phyloP scores from a whole-genome alignment of 37 sponge, comb jelly and placozoan species.

The Beroe forskalii region DNA sequence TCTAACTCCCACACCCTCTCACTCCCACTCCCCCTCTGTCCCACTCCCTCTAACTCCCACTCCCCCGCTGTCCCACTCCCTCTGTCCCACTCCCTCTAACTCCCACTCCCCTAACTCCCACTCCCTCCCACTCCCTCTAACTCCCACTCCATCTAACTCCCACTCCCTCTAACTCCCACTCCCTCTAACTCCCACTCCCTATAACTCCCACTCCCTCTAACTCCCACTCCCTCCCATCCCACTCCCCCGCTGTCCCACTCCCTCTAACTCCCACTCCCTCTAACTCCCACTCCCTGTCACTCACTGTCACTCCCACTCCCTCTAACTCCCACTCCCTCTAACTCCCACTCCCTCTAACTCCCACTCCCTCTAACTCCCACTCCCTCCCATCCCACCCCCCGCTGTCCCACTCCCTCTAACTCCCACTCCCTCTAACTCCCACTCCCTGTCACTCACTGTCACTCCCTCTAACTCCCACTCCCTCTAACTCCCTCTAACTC shows the following conservation, averaged over 20 bases:
- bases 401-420: background rate
- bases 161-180: conserved; percentile 26
- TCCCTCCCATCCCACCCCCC: background rate
- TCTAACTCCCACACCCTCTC: background rate
- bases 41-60: conserved; percentile 9
- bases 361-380: background rate
- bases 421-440: background rate
- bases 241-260: background rate
- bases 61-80: background rate
- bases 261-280: background rate
- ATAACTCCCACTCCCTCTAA: background rate
- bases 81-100: background rate
- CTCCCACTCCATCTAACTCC: too few relatives aligned
- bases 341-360: background rate
- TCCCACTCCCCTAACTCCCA: background rate
- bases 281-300: background rate
- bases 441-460: background rate
- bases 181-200: background rate
- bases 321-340: background rate
- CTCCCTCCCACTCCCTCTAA: background rate
- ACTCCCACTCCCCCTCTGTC: conserved; percentile 24
- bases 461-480: background rate
- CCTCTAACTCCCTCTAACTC: background rate
- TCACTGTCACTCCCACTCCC: background rate
- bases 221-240: background rate